Conservation (phyloP, 2,888 invertebrate species). For the Germaria angustata region DNA sequence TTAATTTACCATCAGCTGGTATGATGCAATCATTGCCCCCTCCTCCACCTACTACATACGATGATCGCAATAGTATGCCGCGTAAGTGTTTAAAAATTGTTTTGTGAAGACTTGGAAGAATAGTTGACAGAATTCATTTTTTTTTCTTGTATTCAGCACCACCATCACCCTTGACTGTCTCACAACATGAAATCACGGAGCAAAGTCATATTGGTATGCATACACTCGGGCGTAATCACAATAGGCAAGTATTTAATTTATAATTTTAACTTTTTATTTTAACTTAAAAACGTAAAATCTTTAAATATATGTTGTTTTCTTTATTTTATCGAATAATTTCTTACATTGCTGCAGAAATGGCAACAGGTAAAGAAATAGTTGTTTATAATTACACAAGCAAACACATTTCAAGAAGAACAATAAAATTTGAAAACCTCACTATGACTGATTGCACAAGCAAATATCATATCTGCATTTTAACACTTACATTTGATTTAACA, state of each 20-base stretch:
- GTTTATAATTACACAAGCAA: background rate
- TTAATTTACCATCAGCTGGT: conserved; percentile 84
- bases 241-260: conserved; percentile 73
- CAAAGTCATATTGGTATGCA: conserved; percentile 81
- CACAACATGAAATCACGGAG: conserved; percentile 82
- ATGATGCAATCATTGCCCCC: conserved; percentile 93
- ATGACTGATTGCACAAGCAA: no score
- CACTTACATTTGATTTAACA: no score
- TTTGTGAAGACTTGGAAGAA: background rate
- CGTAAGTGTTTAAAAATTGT: conserved; percentile 83
- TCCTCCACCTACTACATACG: conserved; percentile 84
- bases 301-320: conserved; percentile 17
- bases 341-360: conserved; percentile 73
- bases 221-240: conserved; percentile 80
- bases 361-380: conserved; percentile 73
- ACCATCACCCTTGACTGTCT: conserved; percentile 89
- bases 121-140: conserved; percentile 9
- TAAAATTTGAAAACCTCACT: no score
- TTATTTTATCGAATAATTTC: conserved; percentile 8
- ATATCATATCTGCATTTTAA: no score
- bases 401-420: background rate
- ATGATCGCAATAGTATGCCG: conserved; percentile 88
- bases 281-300: background rate
- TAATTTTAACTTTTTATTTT: background rate
- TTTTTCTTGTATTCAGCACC: conserved; percentile 83